These are phyloP conservation scores for Catagonus wagneri DNA, from an alignment of 2,113 vertebrate genomes.

Conservation along the genomic window DNA sequence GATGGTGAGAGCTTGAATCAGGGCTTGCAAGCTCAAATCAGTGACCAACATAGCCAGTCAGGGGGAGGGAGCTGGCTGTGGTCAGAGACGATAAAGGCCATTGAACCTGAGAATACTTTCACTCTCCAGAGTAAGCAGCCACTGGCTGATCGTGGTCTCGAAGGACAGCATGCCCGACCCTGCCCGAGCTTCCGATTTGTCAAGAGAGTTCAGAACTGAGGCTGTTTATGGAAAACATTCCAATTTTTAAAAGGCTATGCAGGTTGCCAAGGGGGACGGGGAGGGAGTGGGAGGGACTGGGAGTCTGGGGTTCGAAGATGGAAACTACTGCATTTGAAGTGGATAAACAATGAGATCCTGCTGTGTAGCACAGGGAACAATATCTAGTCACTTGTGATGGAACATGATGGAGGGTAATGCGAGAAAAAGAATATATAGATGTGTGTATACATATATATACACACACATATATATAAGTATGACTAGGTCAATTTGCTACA, in stretches of 20 bases:
- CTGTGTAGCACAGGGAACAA: too few relatives aligned
- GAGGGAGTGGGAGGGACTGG: too few relatives aligned
- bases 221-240: not conserved
- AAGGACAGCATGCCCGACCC: not conserved
- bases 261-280: too few relatives aligned
- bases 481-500: too few relatives aligned
- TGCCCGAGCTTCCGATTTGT: not conserved
- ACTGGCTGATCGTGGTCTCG: not conserved
- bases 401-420: too few relatives aligned
- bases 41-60: not conserved
- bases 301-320: too few relatives aligned
- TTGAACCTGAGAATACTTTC: not conserved
- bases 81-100: not conserved
- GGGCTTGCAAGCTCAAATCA: not conserved
- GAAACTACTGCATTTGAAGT: too few relatives aligned
- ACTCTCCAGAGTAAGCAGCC: not conserved
- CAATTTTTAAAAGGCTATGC: not conserved
- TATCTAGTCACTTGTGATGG: too few relatives aligned
- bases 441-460: too few relatives aligned
- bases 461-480: too few relatives aligned
- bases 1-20: not conserved
- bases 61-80: not conserved
- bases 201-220: not conserved
- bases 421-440: too few relatives aligned
- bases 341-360: too few relatives aligned